phyloP scores from a whole-genome alignment of 2,113 vertebrate genomes.

The Amphiprion ocellaris region DNA sequence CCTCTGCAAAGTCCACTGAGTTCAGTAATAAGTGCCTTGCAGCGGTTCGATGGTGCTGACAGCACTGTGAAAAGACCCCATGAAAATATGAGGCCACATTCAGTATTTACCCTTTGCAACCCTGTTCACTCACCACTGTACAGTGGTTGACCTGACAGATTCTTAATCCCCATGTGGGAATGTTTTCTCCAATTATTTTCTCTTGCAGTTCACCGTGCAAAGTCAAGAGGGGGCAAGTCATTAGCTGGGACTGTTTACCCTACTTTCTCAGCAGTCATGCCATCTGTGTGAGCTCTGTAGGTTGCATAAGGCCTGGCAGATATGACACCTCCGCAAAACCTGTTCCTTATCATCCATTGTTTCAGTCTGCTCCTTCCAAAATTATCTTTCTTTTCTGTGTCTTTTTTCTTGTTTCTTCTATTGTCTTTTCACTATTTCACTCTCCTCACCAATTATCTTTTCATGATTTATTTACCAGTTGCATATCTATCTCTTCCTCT shows the following conservation, averaged over 20 bases:
- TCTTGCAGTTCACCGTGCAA: slow-evolving; percentile 46
- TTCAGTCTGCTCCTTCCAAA: slow-evolving; percentile 51
- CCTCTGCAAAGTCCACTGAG: slow-evolving; percentile 23
- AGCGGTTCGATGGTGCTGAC: slow-evolving; percentile 24
- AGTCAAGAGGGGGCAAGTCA: slow-evolving; percentile 63
- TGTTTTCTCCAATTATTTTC: slow-evolving; percentile 38
- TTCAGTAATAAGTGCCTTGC: slow-evolving; percentile 37
- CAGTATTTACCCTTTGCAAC: slow-evolving; percentile 10
- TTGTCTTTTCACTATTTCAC: not conserved
- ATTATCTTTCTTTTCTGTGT: slow-evolving; percentile 14
- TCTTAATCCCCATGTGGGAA: slow-evolving; percentile 33
- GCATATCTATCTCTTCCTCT: not conserved
- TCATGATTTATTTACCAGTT: slow-evolving; percentile 5
- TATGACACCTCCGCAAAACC: slow-evolving; percentile 78
- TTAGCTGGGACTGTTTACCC: slow-evolving; percentile 66
- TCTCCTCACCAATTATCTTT: not conserved
- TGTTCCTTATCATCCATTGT: slow-evolving; percentile 64
- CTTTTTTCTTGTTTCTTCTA: slow-evolving; percentile 4
- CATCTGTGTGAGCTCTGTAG: slow-evolving; percentile 72
- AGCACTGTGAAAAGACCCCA: slow-evolving; percentile 11
- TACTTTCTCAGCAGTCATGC: slow-evolving; percentile 64
- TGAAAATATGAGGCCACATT: slow-evolving; percentile 23
- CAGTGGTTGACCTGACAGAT: slow-evolving; percentile 38
- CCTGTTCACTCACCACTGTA: slow-evolving; percentile 34
- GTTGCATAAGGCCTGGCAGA: slow-evolving; percentile 75